Conservation (phyloP, 2,797 vertebrate genomes). For the Sternarchorhynchus goeldii region DNA sequence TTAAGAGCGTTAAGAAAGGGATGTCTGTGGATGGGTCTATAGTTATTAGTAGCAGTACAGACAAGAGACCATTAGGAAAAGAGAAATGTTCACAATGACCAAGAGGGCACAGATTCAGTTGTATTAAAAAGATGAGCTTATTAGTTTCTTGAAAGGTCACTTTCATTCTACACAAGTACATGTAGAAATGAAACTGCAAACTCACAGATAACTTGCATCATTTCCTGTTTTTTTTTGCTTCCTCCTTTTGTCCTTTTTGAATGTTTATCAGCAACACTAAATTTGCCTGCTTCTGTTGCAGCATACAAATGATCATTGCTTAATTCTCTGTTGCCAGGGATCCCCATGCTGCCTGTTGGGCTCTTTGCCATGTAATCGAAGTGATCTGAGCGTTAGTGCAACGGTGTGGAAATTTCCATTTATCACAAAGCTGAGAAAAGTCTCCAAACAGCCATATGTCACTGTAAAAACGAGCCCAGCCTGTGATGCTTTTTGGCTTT, state of each 20-base stretch:
- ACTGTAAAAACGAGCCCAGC: slow-evolving; percentile 35
- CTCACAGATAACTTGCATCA: not conserved
- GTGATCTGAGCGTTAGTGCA: slow-evolving; percentile 33
- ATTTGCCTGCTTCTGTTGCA: slow-evolving; percentile 16
- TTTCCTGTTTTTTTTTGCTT: slow-evolving; percentile 33
- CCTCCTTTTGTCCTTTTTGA: not conserved
- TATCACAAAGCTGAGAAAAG: slow-evolving; percentile 34
- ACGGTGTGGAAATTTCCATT: slow-evolving; percentile 66
- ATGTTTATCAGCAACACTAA: slow-evolving; percentile 4
- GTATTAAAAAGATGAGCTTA: not conserved
- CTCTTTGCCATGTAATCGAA: slow-evolving; percentile 37
- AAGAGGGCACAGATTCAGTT: no score
- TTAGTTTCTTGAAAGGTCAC: not conserved
- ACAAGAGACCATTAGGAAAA: no score
- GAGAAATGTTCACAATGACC: no score
- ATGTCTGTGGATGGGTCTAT: no score
- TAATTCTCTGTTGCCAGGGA: slow-evolving; percentile 38
- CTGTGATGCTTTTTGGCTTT: slow-evolving; percentile 26
- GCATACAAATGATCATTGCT: slow-evolving; percentile 38
- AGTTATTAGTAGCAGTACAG: no score
- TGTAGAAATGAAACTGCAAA: not conserved
- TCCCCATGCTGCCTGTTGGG: slow-evolving; percentile 5
- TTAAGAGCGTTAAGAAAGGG: no score
- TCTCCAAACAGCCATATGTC: slow-evolving; percentile 63
- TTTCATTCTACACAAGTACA: no score